Evolutionary conservation across 1,140 invertebrate genomes (phyloP), one percentile per base, ranked within the genome.

Genomic region (Uloborus diversus): DNA sequence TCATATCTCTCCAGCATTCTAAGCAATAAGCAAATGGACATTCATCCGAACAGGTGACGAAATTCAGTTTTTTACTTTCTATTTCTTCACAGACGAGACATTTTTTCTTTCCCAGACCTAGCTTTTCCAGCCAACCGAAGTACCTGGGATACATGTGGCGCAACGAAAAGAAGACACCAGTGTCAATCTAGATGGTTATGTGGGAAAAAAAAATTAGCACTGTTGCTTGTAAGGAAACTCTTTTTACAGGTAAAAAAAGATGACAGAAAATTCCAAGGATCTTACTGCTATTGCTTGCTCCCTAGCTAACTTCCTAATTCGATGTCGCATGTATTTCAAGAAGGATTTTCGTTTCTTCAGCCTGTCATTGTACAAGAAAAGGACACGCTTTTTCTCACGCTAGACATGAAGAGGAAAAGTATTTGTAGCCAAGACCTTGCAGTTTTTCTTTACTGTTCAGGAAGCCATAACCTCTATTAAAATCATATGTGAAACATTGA

Each of bases 301-400:
- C 23, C 79, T 33, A 1, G 68, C 59, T 23, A 14, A 23, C n/a
- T 53, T 80, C 25, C 68, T 49, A 4, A 80, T 23, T 2, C 33
- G 32, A 3, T 70, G 37, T 23, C 79, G 47, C 66, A 70, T 80
- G 47, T 53, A 20, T 11, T 37, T 25, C 23, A 85, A 23, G 51
- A 76, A 86, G 0, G 83, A 82, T 51, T 82, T 81, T 42, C 86
- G 68, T 62, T 84, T 85, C 65, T 83, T 84, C 75, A 84, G 68
- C 81, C 84, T 81, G 59, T 85, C 83, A 53, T 86, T 86, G 79
- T 86, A 86, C 0, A 86, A 64, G 53, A 79, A 85, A 1, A 86
- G 61, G 13, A 83, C 79, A 32, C 86, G 66, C 27, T 79, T 82
- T 61, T 86, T 86, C 33, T 80, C 66, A 1, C 79, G 14, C 68